These are phyloP conservation scores for Lateolabrax maculatus DNA, from an alignment of 2,797 vertebrate species.

Conservation along the genomic window DNA sequence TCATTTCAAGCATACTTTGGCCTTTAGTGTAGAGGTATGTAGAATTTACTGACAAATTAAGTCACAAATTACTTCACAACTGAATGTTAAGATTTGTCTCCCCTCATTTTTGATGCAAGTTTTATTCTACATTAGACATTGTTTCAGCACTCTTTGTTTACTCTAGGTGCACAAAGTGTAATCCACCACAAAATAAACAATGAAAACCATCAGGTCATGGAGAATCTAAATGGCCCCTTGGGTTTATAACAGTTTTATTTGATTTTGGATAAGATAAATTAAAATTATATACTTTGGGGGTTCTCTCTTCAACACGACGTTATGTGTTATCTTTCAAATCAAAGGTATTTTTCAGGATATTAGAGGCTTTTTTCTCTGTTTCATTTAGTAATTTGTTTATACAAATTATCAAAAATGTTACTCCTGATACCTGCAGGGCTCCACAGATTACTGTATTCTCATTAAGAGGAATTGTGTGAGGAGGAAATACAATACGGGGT, in stretches of 20 bases:
- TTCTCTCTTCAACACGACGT: not conserved
- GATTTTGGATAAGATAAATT: not conserved
- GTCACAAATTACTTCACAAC: not conserved
- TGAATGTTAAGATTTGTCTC: not conserved
- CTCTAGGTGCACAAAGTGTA: not conserved
- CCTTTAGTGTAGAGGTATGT: not conserved
- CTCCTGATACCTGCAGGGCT: constrained; percentile 24
- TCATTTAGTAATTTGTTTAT: constrained; percentile 3
- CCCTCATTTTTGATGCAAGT: not conserved
- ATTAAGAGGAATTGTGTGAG: constrained; percentile 1
- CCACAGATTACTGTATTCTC: constrained; percentile 19
- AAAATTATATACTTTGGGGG: not conserved
- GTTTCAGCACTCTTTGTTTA: not conserved
- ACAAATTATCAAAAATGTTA: not conserved
- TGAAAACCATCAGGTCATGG: not conserved
- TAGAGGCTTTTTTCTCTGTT: constrained; percentile 5
- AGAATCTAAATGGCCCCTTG: not conserved
- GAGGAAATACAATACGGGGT: not conserved
- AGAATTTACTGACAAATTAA: not conserved
- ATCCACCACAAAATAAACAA: not conserved
- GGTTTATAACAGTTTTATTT: not conserved
- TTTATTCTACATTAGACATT: not conserved
- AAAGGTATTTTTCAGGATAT: not conserved
- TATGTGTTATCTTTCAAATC: not conserved
- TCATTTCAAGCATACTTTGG: not conserved